phyloP scores from a whole-genome alignment of 2,888 invertebrate species.

The Eupithecia inturbata region DNA sequence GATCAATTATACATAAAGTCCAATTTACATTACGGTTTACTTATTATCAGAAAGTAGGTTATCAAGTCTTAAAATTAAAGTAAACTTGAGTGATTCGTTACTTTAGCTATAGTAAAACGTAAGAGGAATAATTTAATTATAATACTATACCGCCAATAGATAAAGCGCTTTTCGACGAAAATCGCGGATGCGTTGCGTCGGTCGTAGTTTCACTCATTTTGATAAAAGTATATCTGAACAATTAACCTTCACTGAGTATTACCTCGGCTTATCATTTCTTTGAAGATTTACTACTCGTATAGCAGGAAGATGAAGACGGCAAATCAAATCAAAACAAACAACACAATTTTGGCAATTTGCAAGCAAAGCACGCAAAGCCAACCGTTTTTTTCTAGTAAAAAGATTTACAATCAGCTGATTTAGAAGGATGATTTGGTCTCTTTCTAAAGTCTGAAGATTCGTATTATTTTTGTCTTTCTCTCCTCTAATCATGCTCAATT shows the following conservation, averaged over 20 bases:
- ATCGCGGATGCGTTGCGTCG: constrained; percentile 73
- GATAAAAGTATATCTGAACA: constrained; percentile 31
- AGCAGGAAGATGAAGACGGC: neutral
- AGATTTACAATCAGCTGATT: constrained; percentile 1
- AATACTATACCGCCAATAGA: constrained; percentile 69
- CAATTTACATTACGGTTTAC: neutral
- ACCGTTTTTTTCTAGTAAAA: too few relatives aligned
- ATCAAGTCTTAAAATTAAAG: constrained; percentile 16
- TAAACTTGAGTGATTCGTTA: constrained; percentile 3
- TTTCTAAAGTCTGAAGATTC: neutral
- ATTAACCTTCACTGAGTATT: constrained; percentile 50
- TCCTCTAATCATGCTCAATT: neutral
- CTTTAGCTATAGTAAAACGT: neutral
- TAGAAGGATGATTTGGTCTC: neutral
- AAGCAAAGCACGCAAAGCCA: neutral
- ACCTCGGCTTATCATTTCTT: constrained; percentile 68
- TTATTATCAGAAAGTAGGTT: constrained; percentile 17
- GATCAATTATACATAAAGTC: too few relatives aligned
- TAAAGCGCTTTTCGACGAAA: constrained; percentile 57
- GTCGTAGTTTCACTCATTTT: constrained; percentile 52
- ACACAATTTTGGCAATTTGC: neutral
- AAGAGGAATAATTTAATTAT: constrained; percentile 17
- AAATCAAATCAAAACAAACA: constrained; percentile 2
- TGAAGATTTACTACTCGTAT: neutral
- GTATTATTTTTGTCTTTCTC: neutral